Conservation (phyloP, 2,113 vertebrate species). For the Neogale vison region DNA sequence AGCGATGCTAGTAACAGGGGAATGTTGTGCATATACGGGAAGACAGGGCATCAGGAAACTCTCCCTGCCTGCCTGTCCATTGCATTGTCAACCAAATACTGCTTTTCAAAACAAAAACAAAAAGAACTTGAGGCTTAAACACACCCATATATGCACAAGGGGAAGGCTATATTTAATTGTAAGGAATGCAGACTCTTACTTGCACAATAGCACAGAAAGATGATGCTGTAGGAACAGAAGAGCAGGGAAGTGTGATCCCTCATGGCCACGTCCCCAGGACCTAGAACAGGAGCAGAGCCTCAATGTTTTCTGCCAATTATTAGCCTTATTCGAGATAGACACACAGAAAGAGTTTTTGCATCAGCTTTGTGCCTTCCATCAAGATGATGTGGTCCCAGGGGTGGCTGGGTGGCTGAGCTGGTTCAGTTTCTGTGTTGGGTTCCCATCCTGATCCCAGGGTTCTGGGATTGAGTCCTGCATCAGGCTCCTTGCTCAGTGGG, state of each 20-base stretch:
- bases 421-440: too few relatives aligned
- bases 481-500: too few relatives aligned
- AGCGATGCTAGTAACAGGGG: background rate
- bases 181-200: background rate
- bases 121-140: background rate
- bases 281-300: background rate
- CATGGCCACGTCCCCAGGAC: fast-evolving
- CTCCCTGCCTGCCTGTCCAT: background rate
- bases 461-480: too few relatives aligned
- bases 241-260: background rate
- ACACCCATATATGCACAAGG: background rate
- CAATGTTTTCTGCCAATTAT: background rate
- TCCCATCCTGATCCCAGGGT: too few relatives aligned
- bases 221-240: background rate
- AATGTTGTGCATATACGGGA: fast-evolving
- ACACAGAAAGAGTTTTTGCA: background rate
- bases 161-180: background rate
- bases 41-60: background rate
- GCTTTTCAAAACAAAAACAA: background rate
- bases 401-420: too few relatives aligned
- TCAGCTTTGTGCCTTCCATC: background rate
- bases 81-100: background rate
- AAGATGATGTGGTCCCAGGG: background rate
- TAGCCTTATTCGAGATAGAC: background rate
- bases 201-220: background rate